These are phyloP conservation scores for Mesoligia furuncula DNA, from an alignment of 2,888 invertebrate genomes.

Conservation along the genomic window DNA sequence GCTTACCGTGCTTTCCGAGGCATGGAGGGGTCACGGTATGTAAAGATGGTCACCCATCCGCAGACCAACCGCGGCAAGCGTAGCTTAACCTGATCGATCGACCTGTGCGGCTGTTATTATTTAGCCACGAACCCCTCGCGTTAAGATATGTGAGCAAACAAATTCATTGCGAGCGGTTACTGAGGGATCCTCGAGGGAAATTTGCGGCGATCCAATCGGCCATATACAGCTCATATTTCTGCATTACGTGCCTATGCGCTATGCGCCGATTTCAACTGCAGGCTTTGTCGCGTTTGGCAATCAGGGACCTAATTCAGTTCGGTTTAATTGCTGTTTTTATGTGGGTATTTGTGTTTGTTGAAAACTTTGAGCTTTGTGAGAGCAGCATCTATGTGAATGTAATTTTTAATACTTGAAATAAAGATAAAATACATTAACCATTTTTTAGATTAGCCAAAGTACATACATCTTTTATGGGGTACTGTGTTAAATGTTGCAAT, in stretches of 20 bases:
- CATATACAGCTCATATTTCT: conserved; percentile 73
- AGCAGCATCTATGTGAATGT: neutral
- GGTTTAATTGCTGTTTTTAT: conserved; percentile 12
- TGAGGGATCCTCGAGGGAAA: conserved; percentile 72
- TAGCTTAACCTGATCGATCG: too few species aligned
- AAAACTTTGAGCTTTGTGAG: neutral
- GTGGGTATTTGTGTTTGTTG: neutral
- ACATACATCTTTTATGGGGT: too few species aligned
- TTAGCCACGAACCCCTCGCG: too few species aligned
- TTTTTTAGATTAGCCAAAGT: too few species aligned
- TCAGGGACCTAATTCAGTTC: conserved; percentile 5
- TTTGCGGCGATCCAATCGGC: conserved; percentile 71
- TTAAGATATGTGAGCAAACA: conserved; percentile 58
- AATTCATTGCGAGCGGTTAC: conserved; percentile 65
- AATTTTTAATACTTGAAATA: too few species aligned
- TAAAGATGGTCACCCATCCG: too few species aligned
- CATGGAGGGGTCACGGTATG: too few species aligned
- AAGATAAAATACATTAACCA: too few species aligned
- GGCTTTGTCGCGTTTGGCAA: conserved; percentile 29
- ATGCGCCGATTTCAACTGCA: conserved; percentile 35
- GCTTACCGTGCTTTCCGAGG: too few species aligned
- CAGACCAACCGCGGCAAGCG: too few species aligned
- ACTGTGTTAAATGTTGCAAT: too few species aligned
- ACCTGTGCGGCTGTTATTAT: too few species aligned
- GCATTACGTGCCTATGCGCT: conserved; percentile 63